These are phyloP conservation scores for Barbus barbus DNA, from an alignment of 2,113 vertebrate species.

Conservation along the genomic window DNA sequence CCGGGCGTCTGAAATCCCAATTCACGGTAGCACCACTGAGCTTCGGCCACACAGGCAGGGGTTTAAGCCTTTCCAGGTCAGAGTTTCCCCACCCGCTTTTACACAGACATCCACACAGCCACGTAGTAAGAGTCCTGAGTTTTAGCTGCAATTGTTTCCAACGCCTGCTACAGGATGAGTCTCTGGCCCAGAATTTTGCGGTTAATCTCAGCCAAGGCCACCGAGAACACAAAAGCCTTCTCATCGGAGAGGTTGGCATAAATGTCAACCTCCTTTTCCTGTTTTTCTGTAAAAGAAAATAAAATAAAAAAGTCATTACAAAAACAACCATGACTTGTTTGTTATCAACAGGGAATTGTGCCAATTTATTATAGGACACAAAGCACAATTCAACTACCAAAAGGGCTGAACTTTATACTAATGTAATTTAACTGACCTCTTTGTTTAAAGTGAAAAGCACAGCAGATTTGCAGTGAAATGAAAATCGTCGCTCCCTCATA, in stretches of 20 bases:
- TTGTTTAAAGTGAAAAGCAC: not conserved
- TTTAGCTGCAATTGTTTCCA: slow-evolving; percentile 49
- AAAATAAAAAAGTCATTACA: not conserved
- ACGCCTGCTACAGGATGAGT: slow-evolving; percentile 81
- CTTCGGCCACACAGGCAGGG: slow-evolving; percentile 2
- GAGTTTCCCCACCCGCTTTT: not conserved
- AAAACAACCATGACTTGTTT: not conserved
- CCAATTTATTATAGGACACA: not conserved
- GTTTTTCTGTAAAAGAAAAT: slow-evolving; percentile 84
- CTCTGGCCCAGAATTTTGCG: slow-evolving; percentile 98
- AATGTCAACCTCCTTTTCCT: slow-evolving; percentile 96
- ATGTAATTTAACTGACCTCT: not conserved
- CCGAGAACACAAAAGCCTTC: slow-evolving; percentile 97
- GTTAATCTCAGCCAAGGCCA: slow-evolving; percentile 98
- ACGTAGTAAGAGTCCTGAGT: slow-evolving; percentile 64
- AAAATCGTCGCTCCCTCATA: not conserved
- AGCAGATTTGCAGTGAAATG: not conserved
- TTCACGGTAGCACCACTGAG: not conserved
- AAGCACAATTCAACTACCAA: not conserved
- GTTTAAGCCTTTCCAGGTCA: not conserved
- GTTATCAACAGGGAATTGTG: not conserved
- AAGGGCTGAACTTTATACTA: not conserved
- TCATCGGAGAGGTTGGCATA: slow-evolving; percentile 97
- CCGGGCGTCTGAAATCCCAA: not conserved
- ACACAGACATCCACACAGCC: slow-evolving; percentile 55